These are phyloP conservation scores for Drosophila grimshawi DNA, from an alignment of 1,140 invertebrate species.

Conservation along the genomic window DNA sequence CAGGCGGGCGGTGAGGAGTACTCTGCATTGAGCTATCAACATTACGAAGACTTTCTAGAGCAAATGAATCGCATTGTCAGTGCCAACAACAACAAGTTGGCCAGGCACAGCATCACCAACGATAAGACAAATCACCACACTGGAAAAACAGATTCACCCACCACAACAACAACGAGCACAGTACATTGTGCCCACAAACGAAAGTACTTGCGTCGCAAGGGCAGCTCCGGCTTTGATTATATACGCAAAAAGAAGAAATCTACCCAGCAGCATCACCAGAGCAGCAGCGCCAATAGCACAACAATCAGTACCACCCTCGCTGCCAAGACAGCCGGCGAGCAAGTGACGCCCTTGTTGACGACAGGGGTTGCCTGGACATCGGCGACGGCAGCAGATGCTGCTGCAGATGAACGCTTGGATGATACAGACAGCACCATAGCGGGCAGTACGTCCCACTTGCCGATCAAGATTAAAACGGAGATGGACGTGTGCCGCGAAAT, in stretches of 20 bases:
- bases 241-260: constrained; percentile 93
- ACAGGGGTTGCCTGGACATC: constrained; percentile 15
- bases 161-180: background rate
- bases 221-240: constrained; percentile 93
- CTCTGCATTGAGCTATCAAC: constrained; percentile 71
- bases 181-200: constrained; percentile 83
- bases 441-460: constrained; percentile 59
- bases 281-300: background rate
- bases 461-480: constrained; percentile 80
- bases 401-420: constrained; percentile 56
- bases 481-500: constrained; percentile 94
- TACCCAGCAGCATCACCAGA: constrained; percentile 71
- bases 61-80: constrained; percentile 83
- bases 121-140: constrained; percentile 18
- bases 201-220: constrained; percentile 86
- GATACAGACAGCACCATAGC: constrained; percentile 74
- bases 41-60: constrained; percentile 79
- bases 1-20: constrained; percentile 32
- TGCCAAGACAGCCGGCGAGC: background rate
- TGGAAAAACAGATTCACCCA: constrained; percentile 50
- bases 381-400: constrained; percentile 87
- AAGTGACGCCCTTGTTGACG: background rate
- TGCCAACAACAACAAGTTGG: constrained; percentile 85
- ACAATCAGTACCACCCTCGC: background rate
- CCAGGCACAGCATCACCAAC: constrained; percentile 26